These are phyloP conservation scores for Hycleus cichorii DNA, from an alignment of 1,140 invertebrate genomes.

Conservation along the genomic window DNA sequence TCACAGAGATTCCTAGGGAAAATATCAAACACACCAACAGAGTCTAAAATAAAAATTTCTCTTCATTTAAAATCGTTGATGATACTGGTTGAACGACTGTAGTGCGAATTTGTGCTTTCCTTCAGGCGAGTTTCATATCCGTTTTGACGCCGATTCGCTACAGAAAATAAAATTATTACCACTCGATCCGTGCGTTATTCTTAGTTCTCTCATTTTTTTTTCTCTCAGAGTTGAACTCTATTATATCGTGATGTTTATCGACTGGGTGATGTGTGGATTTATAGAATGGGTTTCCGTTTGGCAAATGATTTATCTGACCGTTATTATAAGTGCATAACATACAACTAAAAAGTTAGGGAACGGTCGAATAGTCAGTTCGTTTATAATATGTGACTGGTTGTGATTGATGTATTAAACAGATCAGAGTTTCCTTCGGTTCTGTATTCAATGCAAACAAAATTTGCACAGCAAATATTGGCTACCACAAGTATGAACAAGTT, in stretches of 20 bases:
- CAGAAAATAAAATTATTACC: slow-evolving; percentile 17
- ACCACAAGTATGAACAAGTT: slow-evolving; percentile 11
- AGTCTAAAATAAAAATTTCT: too few species aligned
- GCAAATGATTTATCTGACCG: slow-evolving; percentile 16
- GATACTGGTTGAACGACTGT: too few species aligned
- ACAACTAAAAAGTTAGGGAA: slow-evolving; percentile 14
- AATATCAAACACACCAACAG: background rate
- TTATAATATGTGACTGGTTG: slow-evolving; percentile 11
- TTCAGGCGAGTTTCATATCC: slow-evolving; percentile 18
- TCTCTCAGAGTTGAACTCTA: slow-evolving; percentile 6
- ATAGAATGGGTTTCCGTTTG: slow-evolving; percentile 14
- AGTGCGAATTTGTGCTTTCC: background rate
- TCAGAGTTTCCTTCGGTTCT: slow-evolving; percentile 11
- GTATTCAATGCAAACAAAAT: slow-evolving; percentile 14
- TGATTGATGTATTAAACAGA: slow-evolving; percentile 15
- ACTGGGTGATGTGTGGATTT: slow-evolving; percentile 14
- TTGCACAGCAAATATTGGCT: slow-evolving; percentile 14
- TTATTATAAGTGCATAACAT: slow-evolving; percentile 11
- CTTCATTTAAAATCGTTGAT: too few species aligned
- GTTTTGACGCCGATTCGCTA: slow-evolving; percentile 13
- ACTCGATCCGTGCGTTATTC: slow-evolving; percentile 14
- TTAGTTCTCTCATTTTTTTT: slow-evolving; percentile 9
- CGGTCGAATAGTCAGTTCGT: slow-evolving; percentile 10
- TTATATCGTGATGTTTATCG: slow-evolving; percentile 16
- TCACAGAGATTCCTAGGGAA: slow-evolving; percentile 9